phyloP scores from a whole-genome alignment of 2,113 vertebrate genomes.

The Periophthalmus modestus region DNA sequence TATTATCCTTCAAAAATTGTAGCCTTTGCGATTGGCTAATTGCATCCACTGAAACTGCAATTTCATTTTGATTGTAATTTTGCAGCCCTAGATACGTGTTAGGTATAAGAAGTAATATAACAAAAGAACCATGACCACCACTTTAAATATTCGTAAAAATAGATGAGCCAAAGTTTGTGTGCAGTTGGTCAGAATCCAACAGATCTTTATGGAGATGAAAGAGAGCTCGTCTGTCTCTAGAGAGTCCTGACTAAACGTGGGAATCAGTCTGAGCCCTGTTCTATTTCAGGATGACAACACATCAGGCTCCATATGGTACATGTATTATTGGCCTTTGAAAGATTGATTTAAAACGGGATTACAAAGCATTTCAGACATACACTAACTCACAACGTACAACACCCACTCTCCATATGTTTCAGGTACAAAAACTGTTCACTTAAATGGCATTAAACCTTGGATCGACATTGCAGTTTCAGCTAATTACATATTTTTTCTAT shows the following conservation, averaged over 20 bases:
- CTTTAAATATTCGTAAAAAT: neutral
- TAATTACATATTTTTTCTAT: too few relatives aligned
- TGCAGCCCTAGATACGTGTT: neutral
- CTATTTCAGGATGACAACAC: conserved; percentile 36
- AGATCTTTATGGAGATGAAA: conserved; percentile 37
- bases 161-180: neutral
- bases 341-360: conserved; percentile 1
- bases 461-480: too few relatives aligned
- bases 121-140: neutral
- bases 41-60: too few relatives aligned
- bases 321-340: conserved; percentile 6
- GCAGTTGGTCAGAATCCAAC: conserved; percentile 12
- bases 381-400: neutral
- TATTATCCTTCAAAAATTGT: too few relatives aligned
- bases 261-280: conserved; percentile 35
- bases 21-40: too few relatives aligned
- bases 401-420: neutral
- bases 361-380: neutral
- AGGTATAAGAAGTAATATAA: neutral
- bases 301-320: conserved; percentile 25
- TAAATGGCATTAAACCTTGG: too few relatives aligned
- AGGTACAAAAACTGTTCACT: neutral
- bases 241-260: conserved; percentile 43
- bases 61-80: neutral
- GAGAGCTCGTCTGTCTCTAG: conserved; percentile 29